A percentile compares a stretch with the other conserved stretches of the same genome.
Evolutionary conservation across 1,140 invertebrate species (phyloP).

Genomic region (Platorchestia sp.): DNA sequence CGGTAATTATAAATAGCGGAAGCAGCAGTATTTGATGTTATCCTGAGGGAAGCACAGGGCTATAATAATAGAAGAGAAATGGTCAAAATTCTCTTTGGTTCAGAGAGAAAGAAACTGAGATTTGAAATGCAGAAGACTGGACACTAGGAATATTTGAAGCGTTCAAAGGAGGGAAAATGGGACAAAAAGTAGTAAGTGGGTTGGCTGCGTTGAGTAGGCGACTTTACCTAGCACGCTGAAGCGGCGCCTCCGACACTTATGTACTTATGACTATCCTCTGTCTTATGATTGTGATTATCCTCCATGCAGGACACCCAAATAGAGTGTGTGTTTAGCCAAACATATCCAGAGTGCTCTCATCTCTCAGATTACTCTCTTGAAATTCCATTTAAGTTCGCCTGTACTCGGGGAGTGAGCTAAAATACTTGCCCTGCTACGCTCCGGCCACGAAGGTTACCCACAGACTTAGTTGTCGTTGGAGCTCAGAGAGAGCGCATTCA

Average conservation of each 20-base stretch:
- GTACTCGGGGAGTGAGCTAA: too few species aligned
- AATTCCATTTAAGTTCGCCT: too few species aligned
- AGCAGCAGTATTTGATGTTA: background rate
- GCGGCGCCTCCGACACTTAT: too few species aligned
- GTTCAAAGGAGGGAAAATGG: background rate
- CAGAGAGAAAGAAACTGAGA: background rate
- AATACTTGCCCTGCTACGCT: too few species aligned
- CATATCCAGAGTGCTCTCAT: too few species aligned
- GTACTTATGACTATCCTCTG: too few species aligned
- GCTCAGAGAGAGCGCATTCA: background rate
- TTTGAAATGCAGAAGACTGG: background rate
- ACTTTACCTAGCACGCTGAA: too few species aligned
- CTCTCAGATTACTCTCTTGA: too few species aligned
- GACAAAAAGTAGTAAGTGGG: background rate
- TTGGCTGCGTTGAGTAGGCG: background rate
- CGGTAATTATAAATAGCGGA: background rate
- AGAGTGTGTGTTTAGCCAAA: too few species aligned
- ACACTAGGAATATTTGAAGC: background rate
- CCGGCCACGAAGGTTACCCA: too few species aligned
- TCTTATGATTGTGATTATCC: too few species aligned
- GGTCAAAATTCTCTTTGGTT: background rate
- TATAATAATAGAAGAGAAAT: background rate
- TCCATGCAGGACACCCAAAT: too few species aligned
- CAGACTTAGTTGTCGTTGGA: background rate
- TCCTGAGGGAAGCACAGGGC: background rate